Conservation (phyloP, 2,797 vertebrate genomes). For the Odontamblyopus rebecca region DNA sequence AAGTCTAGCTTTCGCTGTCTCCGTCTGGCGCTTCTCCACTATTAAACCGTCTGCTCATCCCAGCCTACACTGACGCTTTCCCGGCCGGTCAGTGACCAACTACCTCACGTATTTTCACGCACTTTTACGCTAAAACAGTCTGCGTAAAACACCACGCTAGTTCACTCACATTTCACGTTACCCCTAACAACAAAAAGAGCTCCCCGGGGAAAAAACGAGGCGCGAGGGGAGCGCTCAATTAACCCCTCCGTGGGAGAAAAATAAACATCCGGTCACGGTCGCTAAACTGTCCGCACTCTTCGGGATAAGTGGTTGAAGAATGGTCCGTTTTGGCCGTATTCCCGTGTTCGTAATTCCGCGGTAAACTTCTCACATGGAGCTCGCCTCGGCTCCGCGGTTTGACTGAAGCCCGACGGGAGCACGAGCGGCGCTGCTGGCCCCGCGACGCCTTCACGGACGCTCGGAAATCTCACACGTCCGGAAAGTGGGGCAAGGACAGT, state of each 20-base stretch:
- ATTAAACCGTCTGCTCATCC: constrained; percentile 47
- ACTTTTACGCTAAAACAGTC: not conserved
- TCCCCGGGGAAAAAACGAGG: constrained; percentile 35
- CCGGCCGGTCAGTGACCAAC: constrained; percentile 22
- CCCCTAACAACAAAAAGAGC: constrained; percentile 48
- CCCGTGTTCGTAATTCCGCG: constrained; percentile 16
- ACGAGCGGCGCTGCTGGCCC: constrained; percentile 30
- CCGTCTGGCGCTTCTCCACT: constrained; percentile 51
- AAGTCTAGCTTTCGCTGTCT: constrained; percentile 58
- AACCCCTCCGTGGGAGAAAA: not conserved
- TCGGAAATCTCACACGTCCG: not conserved
- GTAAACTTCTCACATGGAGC: constrained; percentile 26
- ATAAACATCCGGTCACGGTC: not conserved
- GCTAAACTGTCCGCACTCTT: not conserved
- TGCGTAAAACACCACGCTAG: constrained; percentile 23
- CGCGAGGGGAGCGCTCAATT: constrained; percentile 27
- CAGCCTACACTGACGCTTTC: constrained; percentile 29
- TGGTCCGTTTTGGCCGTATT: not conserved
- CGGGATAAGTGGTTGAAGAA: not conserved
- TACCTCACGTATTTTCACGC: not conserved
- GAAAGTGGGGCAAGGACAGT: not conserved
- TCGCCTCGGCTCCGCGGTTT: not conserved
- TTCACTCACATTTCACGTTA: constrained; percentile 24
- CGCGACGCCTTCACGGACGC: constrained; percentile 36
- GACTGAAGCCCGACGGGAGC: constrained; percentile 8